Base-by-base conservation (phyloP, 2,113 vertebrate species). In the Catharus minimus region DNA sequence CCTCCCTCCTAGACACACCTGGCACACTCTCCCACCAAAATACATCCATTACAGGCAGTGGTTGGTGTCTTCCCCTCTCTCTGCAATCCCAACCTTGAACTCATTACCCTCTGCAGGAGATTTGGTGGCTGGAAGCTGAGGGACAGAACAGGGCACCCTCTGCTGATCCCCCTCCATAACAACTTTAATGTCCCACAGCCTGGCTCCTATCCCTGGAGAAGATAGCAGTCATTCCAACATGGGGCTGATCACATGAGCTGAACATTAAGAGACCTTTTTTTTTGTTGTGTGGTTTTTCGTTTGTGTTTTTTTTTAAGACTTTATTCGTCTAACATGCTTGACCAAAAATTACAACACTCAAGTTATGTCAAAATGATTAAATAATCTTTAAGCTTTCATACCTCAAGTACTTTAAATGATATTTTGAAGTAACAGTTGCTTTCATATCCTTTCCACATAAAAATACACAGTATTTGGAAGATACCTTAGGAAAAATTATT, bases 321-420 rank as follows among this genome's bases (percentile, higher is more conserved):
- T 98, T 98, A 98, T 98, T 97, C 75, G 61, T 97, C 96, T 96
- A 97, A 97, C 98, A 98, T 98, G 97, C 98, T 97, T 96, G 97
- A 98, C 97, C 92, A 95, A 96, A 97, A 97, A 94, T 95, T 96
- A 98, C 97, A 97, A 97, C 96, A 92, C 95, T 94, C 96, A 95
- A 96, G 86, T 97, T 96, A 96, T 96, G 96, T 93, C 95, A 94
- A 93, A 96, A 96, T 94, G 96, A 96, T 90, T 94, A 96, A 96
- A 96, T 95, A 86, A 62, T 86, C 72, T 43, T 91, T 75, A 94
- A 86, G 88, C 94, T 90, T 95, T 92, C 96, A 93, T 81, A 96
- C 86, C 92, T 90, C 94, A 55, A 92, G 94, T 95, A 95, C 79
- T 97, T 95, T 72, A 91, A 94, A 95, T 92, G 91, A 60, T 94